Evolutionary conservation across 2,113 vertebrate genomes (phyloP).

Genomic region (Heterotilapia buettikoferi): DNA sequence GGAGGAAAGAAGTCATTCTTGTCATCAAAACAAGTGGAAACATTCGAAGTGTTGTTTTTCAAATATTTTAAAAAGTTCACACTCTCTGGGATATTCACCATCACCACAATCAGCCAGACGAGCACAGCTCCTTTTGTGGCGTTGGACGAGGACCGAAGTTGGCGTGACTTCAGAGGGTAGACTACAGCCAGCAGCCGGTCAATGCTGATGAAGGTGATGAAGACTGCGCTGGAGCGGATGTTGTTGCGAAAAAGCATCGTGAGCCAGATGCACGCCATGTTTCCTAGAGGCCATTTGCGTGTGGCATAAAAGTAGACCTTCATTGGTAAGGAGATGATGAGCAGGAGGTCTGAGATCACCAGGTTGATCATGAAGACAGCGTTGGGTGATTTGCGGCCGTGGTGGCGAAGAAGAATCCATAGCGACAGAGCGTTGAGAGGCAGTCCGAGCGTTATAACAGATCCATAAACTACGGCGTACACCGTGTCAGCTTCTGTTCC

Average conservation of each 20-base stretch:
- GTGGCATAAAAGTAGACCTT: conserved; percentile 52
- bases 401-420: conserved; percentile 44
- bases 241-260: conserved; percentile 58
- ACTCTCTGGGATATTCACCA: conserved; percentile 34
- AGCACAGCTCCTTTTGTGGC: conserved; percentile 16
- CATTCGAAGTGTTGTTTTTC: accelerated
- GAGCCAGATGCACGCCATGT: conserved; percentile 1
- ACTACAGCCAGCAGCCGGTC: conserved; percentile 65
- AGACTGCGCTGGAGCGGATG: conserved; percentile 53
- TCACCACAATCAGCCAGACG: conserved; percentile 32
- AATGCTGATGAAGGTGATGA: conserved; percentile 67
- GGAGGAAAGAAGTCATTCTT: neutral
- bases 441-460: conserved; percentile 31
- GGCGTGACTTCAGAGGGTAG: conserved; percentile 53
- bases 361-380: conserved; percentile 60
- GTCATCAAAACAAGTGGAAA: conserved; percentile 17
- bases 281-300: conserved; percentile 3
- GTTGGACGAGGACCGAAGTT: conserved; percentile 11
- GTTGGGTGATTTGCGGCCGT: conserved; percentile 23
- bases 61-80: accelerated
- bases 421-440: conserved; percentile 55
- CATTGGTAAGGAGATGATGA: conserved; percentile 45
- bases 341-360: conserved; percentile 55
- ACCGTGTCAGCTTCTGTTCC: neutral
- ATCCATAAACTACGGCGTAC: conserved; percentile 33